Conservation (phyloP, 92 coral and sea anemone species). For the Chrysogorgia sp. region DNA sequence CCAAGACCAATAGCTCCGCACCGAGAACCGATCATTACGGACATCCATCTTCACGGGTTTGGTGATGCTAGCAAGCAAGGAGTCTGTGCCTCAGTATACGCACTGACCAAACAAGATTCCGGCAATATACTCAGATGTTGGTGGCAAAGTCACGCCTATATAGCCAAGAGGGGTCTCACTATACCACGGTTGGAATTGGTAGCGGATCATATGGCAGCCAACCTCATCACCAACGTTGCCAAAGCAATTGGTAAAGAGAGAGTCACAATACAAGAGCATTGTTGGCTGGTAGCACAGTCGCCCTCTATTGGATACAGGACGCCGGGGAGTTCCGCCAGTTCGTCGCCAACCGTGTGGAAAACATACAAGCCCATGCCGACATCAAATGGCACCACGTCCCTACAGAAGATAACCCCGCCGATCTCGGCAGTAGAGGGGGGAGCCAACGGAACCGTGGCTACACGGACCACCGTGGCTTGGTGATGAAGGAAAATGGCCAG, state of each 20-base stretch:
- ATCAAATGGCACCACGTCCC: too few species aligned
- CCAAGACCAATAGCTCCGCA: too few species aligned
- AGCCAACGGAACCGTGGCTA: neutral
- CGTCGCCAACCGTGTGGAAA: too few species aligned
- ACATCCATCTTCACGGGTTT: slow-evolving; percentile 7
- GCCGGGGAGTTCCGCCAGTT: too few species aligned
- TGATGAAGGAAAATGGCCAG: slow-evolving; percentile 8
- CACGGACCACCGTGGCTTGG: neutral
- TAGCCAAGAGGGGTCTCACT: too few species aligned
- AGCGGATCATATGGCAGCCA: too few species aligned
- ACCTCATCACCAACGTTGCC: too few species aligned
- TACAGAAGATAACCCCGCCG: too few species aligned
- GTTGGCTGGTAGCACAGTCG: slow-evolving; percentile 14
- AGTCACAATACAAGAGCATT: neutral
- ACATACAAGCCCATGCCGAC: too few species aligned
- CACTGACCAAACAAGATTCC: slow-evolving; percentile 26
- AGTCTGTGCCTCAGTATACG: slow-evolving; percentile 4
- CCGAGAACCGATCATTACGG: slow-evolving; percentile 10
- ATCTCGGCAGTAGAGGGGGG: too few species aligned
- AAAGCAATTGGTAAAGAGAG: slow-evolving; percentile 7
- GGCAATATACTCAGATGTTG: slow-evolving; percentile 15
- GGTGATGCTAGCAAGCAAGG: slow-evolving; percentile 16
- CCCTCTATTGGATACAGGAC: neutral
- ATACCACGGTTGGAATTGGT: too few species aligned
- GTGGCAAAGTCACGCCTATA: slow-evolving; percentile 18